These are phyloP conservation scores for Lathronympha strigana DNA, from an alignment of 2,888 invertebrate genomes.

Conservation along the genomic window DNA sequence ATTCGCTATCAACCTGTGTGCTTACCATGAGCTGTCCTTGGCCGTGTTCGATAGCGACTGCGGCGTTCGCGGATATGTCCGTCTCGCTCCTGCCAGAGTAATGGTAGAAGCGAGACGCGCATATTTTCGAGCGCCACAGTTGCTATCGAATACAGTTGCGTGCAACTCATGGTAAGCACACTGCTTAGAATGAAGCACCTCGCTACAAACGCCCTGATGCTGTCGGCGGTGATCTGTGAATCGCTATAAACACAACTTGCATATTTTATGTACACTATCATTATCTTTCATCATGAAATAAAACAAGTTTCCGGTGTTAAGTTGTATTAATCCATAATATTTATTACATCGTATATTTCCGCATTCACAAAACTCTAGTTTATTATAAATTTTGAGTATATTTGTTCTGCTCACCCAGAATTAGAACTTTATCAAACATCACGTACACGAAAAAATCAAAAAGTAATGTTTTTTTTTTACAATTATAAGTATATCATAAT, in stretches of 20 bases:
- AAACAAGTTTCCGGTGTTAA: conserved; percentile 63
- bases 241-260: conserved; percentile 36
- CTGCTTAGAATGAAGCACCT: neutral
- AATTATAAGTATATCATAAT: conserved; percentile 12
- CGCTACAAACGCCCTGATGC: conserved; percentile 8
- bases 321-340: conserved; percentile 73
- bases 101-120: too few relatives aligned
- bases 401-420: conserved; percentile 24
- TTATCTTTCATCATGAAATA: conserved; percentile 56
- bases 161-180: neutral
- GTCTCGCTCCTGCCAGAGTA: too few relatives aligned
- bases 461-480: conserved; percentile 3
- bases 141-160: too few relatives aligned
- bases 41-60: too few relatives aligned
- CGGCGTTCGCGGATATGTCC: too few relatives aligned
- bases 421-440: conserved; percentile 29
- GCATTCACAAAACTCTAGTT: conserved; percentile 52
- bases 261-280: conserved; percentile 31
- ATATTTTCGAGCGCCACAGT: too few relatives aligned
- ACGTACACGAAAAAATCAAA: conserved; percentile 12
- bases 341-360: conserved; percentile 60
- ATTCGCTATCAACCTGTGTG: too few relatives aligned
- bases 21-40: too few relatives aligned
- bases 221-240: conserved; percentile 36
- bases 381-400: conserved; percentile 7